Base-by-base conservation (phyloP, 2,797 vertebrate species). In the Leuciscus waleckii region DNA sequence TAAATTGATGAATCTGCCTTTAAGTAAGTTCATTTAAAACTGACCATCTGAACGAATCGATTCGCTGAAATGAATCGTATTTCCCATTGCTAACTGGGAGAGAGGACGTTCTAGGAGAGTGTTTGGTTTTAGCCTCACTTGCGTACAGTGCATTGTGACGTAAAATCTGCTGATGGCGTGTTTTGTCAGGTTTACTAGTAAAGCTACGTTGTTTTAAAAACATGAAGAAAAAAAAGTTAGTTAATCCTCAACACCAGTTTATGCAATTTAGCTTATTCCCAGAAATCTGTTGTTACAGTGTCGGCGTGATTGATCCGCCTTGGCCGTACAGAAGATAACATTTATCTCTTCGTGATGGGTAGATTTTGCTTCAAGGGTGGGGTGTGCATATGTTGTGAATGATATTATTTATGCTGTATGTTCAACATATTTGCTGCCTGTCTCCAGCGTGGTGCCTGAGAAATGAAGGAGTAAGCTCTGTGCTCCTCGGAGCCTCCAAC, bases 371-470 rank as follows among this genome's bases (percentile, higher is more conserved):
- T 61, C 43, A 70, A 69, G 56, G 71, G 78, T 81, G 71, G 86
- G 46, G 37, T 23, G 29, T 51, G 26, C 37, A 81, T 35, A 32
- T 83, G 41, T 65, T 43, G 9, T 39, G 21, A 41, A 21, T 68
- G 35, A 68, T 69, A 14, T 68, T 26, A 10, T 71, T 51, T 51
- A 54, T 84, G 85, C 49, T 76, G n/a, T 41, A 86, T 90, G 90
- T 95, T 92, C 94, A 91, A 88, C 84, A 78, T 93, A 79, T 95
- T 86, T 92, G 84, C 94, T 94, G 93, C 88, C 94, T 92, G 90
- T 91, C 94, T 94, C 90, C 96, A 99, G 98, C 97, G 85, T 99
- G 98, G 98, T 99, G 98, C 92, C 96, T 99, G 93, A 95, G 98
- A 91, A 99, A 99, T 0, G 98, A 99, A 89, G 97, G 98, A 0